Percentiles rank a stretch among this genome's conserved stretches.
phyloP scores from a whole-genome alignment of 2,888 invertebrate genomes.

The Tuberolachnus salignus region DNA sequence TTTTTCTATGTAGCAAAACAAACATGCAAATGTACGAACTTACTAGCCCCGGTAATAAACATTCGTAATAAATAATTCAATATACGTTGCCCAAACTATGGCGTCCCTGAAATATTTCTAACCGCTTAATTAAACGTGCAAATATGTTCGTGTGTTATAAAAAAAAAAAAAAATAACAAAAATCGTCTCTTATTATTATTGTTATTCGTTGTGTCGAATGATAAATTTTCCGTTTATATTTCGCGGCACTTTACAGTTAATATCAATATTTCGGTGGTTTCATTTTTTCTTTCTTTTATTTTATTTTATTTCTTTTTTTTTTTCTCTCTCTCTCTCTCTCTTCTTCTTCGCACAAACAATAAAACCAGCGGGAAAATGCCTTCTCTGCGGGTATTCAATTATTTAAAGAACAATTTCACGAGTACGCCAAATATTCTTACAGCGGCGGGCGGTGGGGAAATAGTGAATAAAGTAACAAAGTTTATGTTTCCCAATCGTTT shows the following conservation, averaged over 20 bases:
- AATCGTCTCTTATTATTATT: too few relatives aligned
- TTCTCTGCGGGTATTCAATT: constrained; percentile 39
- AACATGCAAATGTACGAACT: too few relatives aligned
- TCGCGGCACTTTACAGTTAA: not conserved
- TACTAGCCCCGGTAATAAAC: too few relatives aligned
- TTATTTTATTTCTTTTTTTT: too few relatives aligned
- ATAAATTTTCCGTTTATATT: not conserved
- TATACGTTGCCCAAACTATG: too few relatives aligned
- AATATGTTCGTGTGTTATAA: too few relatives aligned
- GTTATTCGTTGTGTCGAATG: not conserved
- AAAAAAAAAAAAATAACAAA: too few relatives aligned
- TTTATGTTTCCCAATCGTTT: constrained; percentile 51
- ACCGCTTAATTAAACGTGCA: too few relatives aligned
- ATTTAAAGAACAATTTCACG: constrained; percentile 54
- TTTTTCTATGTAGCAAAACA: too few relatives aligned
- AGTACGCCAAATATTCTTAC: constrained; percentile 2
- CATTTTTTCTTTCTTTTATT: not conserved
- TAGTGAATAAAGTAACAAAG: constrained; percentile 49
- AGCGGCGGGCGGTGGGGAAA: not conserved
- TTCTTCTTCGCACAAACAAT: constrained; percentile 3
- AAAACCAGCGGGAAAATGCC: constrained; percentile 9
- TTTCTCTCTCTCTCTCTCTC: too few relatives aligned
- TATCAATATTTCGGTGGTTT: constrained; percentile 23
- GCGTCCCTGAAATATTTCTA: too few relatives aligned
- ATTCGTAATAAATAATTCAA: too few relatives aligned